phyloP scores from a whole-genome alignment of 2,797 vertebrate genomes.

The Peromyscus eremicus region DNA sequence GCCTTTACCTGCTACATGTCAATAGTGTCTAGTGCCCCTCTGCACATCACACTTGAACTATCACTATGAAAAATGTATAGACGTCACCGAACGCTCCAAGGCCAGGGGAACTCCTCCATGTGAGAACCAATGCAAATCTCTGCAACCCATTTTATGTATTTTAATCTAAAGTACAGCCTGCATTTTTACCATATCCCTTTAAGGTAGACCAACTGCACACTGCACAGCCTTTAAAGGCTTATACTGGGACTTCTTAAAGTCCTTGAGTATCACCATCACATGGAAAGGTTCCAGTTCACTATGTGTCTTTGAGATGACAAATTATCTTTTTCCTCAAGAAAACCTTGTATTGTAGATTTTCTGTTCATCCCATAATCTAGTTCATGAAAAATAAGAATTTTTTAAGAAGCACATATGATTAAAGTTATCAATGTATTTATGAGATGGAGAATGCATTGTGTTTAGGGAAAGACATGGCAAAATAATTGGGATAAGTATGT shows the following conservation, averaged over 20 bases:
- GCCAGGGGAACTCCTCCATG: not conserved
- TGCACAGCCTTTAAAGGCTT: not conserved
- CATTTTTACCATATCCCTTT: not conserved
- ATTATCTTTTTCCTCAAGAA: conserved; percentile 10
- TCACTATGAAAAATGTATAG: not conserved
- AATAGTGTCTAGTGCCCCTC: no score
- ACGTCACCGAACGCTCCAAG: not conserved
- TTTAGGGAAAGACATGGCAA: not conserved
- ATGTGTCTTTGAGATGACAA: not conserved
- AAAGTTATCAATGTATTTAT: conserved; percentile 28
- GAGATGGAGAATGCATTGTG: not conserved
- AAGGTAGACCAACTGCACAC: not conserved
- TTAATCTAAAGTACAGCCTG: conserved; percentile 2
- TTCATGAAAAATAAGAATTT: not conserved
- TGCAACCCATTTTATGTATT: not conserved
- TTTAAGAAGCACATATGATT: not conserved
- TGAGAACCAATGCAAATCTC: not conserved
- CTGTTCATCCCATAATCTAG: not conserved
- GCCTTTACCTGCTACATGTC: not conserved
- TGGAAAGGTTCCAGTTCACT: conserved; percentile 8
- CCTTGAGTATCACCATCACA: not conserved
- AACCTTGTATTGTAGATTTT: not conserved
- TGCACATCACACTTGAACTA: not conserved
- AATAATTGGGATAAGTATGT: not conserved
- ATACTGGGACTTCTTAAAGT: not conserved